These are phyloP conservation scores for Rhabdomys dilectus DNA, from an alignment of 2,113 vertebrate species.

Conservation along the genomic window DNA sequence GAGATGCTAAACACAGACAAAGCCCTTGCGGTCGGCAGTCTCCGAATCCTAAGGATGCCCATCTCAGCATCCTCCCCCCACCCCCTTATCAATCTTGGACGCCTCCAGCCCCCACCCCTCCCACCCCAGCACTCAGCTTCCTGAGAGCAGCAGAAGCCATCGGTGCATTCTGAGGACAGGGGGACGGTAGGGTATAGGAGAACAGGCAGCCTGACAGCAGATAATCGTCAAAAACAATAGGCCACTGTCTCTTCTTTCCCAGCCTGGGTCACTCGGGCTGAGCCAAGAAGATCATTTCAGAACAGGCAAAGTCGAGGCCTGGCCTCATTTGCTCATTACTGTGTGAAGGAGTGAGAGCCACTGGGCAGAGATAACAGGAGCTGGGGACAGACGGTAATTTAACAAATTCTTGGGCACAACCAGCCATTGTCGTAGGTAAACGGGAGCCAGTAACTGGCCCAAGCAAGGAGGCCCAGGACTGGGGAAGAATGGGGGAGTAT, in stretches of 20 bases:
- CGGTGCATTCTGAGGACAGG: constrained; percentile 86
- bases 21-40: constrained; percentile 52
- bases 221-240: constrained; percentile 90
- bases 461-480: constrained; percentile 72
- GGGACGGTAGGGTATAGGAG: constrained; percentile 82
- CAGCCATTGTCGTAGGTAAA: constrained; percentile 88
- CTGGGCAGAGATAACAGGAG: constrained; percentile 87
- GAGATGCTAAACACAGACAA: constrained; percentile 73
- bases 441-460: constrained; percentile 74
- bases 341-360: constrained; percentile 84
- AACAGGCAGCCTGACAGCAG: constrained; percentile 88
- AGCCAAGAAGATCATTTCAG: constrained; percentile 90
- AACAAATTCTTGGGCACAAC: constrained; percentile 88
- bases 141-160: constrained; percentile 81
- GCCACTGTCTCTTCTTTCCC: constrained; percentile 88
- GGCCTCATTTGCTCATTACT: constrained; percentile 89
- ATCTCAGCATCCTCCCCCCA: constrained; percentile 7
- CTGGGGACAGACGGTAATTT: constrained; percentile 85
- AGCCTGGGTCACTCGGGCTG: constrained; percentile 87
- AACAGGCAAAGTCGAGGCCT: constrained; percentile 86
- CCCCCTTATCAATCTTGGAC: constrained; percentile 62
- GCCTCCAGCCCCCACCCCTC: not conserved
- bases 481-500: constrained; percentile 53
- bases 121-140: constrained; percentile 65
- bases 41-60: constrained; percentile 38